These are phyloP conservation scores for Malthinus seriepunctatus DNA, from an alignment of 2,888 invertebrate genomes.

Conservation along the genomic window DNA sequence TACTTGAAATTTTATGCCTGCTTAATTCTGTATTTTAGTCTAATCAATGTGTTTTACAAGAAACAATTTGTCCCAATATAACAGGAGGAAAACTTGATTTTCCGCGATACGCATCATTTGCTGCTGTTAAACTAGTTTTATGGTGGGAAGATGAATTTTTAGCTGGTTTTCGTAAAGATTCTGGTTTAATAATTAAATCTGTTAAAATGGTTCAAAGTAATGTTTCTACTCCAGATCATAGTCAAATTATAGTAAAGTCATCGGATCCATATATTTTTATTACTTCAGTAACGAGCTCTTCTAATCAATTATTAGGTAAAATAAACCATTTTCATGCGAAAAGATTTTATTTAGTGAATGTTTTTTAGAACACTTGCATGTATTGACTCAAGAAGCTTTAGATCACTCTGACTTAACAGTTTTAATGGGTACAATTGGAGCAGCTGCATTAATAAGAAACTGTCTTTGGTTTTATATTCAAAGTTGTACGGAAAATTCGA, in stretches of 20 bases:
- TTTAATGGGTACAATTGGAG: conserved; percentile 79
- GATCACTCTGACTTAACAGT: conserved; percentile 85
- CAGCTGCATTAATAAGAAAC: conserved; percentile 77
- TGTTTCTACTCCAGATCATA: conserved; percentile 49
- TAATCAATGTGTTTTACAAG: conserved; percentile 66
- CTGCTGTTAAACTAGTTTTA: conserved; percentile 79
- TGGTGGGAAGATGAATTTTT: conserved; percentile 86
- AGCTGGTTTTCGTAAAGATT: conserved; percentile 72
- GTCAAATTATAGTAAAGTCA: conserved; percentile 63
- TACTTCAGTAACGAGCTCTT: conserved; percentile 69
- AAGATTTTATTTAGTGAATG: not conserved
- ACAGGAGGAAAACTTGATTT: conserved; percentile 82
- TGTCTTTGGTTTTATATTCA: conserved; percentile 78
- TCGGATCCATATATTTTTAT: conserved; percentile 80
- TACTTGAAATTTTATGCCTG: not conserved
- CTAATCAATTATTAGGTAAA: conserved; percentile 69
- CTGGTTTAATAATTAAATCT: conserved; percentile 55
- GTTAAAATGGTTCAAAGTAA: conserved; percentile 52
- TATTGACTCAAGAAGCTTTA: conserved; percentile 78
- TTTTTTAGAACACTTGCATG: conserved; percentile 72
- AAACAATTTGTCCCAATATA: conserved; percentile 76
- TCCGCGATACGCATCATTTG: conserved; percentile 82
- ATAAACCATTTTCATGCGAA: not conserved
- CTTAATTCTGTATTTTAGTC: conserved; percentile 39
- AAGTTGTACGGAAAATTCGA: conserved; percentile 49